phyloP scores from a whole-genome alignment of 2,113 vertebrate species.

The Oryzias woworae region DNA sequence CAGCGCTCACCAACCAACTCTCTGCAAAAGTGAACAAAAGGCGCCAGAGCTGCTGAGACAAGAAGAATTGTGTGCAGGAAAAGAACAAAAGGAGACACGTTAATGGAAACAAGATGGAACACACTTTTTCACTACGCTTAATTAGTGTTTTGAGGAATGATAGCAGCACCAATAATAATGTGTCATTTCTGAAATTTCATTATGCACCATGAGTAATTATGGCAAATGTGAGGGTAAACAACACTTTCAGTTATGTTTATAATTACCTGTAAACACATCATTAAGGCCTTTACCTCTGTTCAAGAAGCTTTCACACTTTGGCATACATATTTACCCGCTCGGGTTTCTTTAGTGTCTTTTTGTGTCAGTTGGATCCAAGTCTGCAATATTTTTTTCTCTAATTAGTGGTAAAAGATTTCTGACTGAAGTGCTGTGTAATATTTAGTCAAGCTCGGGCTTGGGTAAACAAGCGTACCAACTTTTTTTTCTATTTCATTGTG shows the following conservation, averaged over 20 bases:
- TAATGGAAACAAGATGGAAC: constrained; percentile 52
- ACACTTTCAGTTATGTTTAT: constrained; percentile 32
- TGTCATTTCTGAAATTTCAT: constrained; percentile 34
- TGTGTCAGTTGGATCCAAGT: neutral
- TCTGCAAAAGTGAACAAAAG: constrained; percentile 54
- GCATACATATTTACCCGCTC: neutral
- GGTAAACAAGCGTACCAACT: neutral
- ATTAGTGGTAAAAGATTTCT: constrained; percentile 11
- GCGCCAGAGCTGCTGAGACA: constrained; percentile 41
- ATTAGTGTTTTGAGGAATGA: constrained; percentile 47
- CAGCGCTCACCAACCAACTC: constrained; percentile 36
- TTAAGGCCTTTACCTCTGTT: constrained; percentile 14
- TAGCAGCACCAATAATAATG: constrained; percentile 29
- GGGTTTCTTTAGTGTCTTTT: neutral
- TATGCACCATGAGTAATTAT: constrained; percentile 29
- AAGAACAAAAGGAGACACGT: constrained; percentile 46
- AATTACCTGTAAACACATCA: constrained; percentile 50
- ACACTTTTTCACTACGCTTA: constrained; percentile 28
- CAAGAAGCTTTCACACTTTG: neutral
- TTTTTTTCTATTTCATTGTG: constrained; percentile 12
- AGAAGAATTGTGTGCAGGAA: constrained; percentile 42
- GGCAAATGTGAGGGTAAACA: constrained; percentile 15
- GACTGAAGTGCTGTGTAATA: neutral
- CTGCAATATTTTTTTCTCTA: constrained; percentile 10
- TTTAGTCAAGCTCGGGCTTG: neutral